Percentiles rank a stretch among this genome's conserved stretches.
These are phyloP conservation scores for Theonella swinhoei DNA, from an alignment of 37 sponge, comb jelly and placozoan genomes.

Conservation along the genomic window DNA sequence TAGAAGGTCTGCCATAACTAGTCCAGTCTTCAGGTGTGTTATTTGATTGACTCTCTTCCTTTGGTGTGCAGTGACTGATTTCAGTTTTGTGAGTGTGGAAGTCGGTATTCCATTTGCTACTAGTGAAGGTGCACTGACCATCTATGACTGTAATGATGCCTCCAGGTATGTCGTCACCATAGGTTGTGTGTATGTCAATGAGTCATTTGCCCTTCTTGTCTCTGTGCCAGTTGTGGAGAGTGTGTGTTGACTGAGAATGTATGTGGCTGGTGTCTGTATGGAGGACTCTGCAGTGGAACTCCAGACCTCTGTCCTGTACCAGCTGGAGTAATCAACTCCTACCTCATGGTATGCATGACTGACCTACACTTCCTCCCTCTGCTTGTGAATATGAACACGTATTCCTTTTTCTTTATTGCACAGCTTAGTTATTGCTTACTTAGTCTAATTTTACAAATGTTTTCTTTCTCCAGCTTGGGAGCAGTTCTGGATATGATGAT, in stretches of 20 bases:
- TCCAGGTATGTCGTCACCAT: constrained; percentile 31
- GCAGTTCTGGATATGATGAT: constrained; percentile 17
- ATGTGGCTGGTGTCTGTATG: constrained; percentile 47
- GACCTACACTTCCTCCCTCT: too few species aligned
- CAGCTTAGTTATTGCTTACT: too few species aligned
- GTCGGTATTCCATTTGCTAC: constrained; percentile 30
- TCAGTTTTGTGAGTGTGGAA: constrained; percentile 41
- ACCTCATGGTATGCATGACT: too few species aligned
- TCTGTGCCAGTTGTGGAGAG: constrained; percentile 43
- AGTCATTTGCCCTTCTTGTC: too few species aligned
- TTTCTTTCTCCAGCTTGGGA: too few species aligned
- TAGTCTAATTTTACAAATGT: too few species aligned
- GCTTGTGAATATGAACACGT: too few species aligned
- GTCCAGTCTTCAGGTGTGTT: neutral
- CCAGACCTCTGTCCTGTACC: constrained; percentile 9
- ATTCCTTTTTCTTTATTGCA: too few species aligned
- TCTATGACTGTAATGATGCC: constrained; percentile 7
- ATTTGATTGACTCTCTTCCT: neutral
- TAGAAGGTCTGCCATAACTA: neutral
- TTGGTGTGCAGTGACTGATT: constrained; percentile 12
- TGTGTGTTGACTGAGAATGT: constrained; percentile 34
- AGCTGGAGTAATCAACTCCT: too few species aligned
- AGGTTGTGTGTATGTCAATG: too few species aligned
- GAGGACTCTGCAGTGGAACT: constrained; percentile 47
- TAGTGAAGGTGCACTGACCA: constrained; percentile 5